Evolutionary conservation across 2,888 invertebrate species (phyloP).

Genomic region (Agrilus cyanescens): DNA sequence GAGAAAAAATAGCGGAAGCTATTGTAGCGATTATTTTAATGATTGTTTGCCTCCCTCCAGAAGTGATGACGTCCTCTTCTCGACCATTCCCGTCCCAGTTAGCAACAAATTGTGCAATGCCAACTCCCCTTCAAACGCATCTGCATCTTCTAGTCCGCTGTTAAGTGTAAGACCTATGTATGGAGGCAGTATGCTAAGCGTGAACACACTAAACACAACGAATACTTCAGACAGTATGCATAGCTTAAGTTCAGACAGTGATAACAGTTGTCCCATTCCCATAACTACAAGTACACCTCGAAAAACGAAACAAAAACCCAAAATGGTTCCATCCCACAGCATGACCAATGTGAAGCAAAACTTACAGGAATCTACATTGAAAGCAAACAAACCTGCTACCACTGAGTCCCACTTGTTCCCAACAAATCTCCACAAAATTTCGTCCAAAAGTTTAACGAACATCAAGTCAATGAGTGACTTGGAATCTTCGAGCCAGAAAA

Average conservation of each 20-base stretch:
- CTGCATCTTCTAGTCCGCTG: constrained; percentile 59
- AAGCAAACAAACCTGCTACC: constrained; percentile 25
- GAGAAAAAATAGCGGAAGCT: constrained; percentile 31
- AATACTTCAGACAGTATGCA: constrained; percentile 53
- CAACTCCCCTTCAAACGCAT: constrained; percentile 49
- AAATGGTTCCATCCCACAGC: constrained; percentile 48
- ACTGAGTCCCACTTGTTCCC: constrained; percentile 21
- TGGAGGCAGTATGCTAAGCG: constrained; percentile 51
- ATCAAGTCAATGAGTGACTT: constrained; percentile 24
- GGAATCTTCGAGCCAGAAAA: constrained; percentile 14
- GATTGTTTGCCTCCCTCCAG: constrained; percentile 60
- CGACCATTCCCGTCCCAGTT: constrained; percentile 13
- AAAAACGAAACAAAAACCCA: constrained; percentile 35
- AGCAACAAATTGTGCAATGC: constrained; percentile 18
- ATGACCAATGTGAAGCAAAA: constrained; percentile 48
- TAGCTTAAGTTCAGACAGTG: constrained; percentile 54
- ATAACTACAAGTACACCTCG: constrained; percentile 40
- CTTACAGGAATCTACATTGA: constrained; percentile 22
- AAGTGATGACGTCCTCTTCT: constrained; percentile 63
- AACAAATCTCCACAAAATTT: constrained; percentile 28
- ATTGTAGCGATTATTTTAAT: constrained; percentile 29
- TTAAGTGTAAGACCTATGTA: constrained; percentile 49
- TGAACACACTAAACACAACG: constrained; percentile 45
- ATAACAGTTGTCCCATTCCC: constrained; percentile 43
- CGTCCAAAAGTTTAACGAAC: constrained; percentile 35